phyloP scores from a whole-genome alignment of 2,797 vertebrate genomes.

The Galago senegalensis region DNA sequence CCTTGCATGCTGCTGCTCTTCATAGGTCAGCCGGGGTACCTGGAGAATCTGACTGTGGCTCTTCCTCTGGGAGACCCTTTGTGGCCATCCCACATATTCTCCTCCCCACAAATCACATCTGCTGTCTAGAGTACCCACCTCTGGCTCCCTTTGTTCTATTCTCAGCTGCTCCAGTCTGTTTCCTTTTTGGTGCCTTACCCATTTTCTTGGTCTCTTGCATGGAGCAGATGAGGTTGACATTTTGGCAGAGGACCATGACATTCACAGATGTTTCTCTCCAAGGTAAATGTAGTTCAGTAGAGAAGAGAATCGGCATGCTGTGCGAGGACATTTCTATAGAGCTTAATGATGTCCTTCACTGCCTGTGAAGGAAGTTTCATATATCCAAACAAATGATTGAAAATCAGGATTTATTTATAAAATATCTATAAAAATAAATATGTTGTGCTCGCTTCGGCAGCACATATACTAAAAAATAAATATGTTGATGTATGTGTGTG shows the following conservation, averaged over 20 bases:
- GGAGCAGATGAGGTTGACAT: background rate
- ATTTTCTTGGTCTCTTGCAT: slow-evolving; percentile 8
- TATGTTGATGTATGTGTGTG: background rate
- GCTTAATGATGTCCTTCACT: background rate
- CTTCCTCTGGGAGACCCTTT: background rate
- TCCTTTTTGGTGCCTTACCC: background rate
- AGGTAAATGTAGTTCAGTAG: background rate
- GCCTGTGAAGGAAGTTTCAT: background rate
- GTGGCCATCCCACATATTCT: too few species aligned
- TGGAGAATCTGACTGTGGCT: background rate
- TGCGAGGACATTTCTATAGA: background rate
- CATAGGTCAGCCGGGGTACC: background rate
- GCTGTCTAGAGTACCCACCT: background rate
- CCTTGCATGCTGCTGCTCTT: background rate
- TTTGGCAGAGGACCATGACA: background rate
- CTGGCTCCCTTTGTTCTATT: background rate
- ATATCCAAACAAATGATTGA: background rate
- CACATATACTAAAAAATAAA: too few species aligned
- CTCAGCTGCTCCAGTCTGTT: background rate
- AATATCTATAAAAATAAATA: slow-evolving; percentile 26
- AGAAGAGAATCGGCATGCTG: background rate
- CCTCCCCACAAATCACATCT: accelerated
- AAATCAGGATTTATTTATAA: slow-evolving; percentile 28
- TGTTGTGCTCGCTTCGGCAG: too few species aligned
- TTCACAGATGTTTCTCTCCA: background rate